Evolutionary conservation across 1,140 invertebrate genomes (phyloP), one percentile per base, ranked within the genome.

Genomic region (Aphelenchoides besseyi): DNA sequence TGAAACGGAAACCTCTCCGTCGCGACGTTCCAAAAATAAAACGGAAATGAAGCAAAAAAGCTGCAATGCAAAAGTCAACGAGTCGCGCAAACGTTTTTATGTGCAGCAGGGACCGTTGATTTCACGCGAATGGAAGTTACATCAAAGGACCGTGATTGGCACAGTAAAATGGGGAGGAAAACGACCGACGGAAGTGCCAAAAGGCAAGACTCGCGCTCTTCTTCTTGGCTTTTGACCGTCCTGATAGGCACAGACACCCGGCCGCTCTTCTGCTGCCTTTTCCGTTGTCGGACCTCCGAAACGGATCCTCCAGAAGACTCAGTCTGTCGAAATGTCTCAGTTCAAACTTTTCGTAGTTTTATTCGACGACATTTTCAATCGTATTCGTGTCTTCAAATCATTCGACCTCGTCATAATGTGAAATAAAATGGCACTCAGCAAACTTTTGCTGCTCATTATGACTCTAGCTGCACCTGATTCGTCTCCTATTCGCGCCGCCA

Each of bases 171-270:
- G 41, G 41, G 23, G 41, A 48, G 41, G 41, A 48, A 48, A 48
- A 48, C 41, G 41, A 48, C 26, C 55, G 55, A 23, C 5, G 55
- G 55, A 59, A 59, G 55, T 59, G 55, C 55, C 55, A 59, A 59
- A 59, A 33, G 55, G 26, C n/a, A n/a, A 23, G 5, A 8, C 18
- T 28, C 55, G 55, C 55, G 5, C 5, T 33, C 55, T 59, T 59
- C 55, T 59, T 59, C n/a, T 8, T 8, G 18, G 5, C 18, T 59
- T 59, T 59, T 18, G 5, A 59, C 18, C 5, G 5, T 59, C 26
- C 18, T 59, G 55, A 5, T 59, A 23, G 5, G 18, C 5, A 59
- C 55, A 33, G 32, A 18, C 26, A 18, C 18, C 37, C n/a, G 37
- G 5, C 55, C 5, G 18, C 55, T 59, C 18, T 28, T 12, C 32